A percentile compares a stretch with the other conserved stretches of the same genome.
Conservation (phyloP, 2,888 invertebrate genomes). For the Drosophila algonquin region DNA sequence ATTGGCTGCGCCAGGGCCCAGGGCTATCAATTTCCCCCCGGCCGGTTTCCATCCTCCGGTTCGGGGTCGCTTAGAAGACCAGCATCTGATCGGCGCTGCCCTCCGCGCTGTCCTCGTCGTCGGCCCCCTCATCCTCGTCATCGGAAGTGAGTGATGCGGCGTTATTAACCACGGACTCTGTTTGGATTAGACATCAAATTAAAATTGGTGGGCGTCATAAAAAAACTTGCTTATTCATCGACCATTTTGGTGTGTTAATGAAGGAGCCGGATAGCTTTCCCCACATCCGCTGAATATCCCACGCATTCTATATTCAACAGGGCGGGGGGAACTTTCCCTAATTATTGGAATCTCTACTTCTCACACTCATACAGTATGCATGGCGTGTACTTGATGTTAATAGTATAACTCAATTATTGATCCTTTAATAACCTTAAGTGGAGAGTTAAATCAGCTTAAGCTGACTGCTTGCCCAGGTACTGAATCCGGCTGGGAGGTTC, state of each 20-base stretch:
- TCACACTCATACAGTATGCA: slow-evolving; percentile 28
- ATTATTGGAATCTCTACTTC: too few species aligned
- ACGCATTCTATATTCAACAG: too few species aligned
- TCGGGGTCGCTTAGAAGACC: slow-evolving; percentile 86
- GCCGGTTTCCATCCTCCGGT: slow-evolving; percentile 4
- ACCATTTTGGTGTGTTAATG: slow-evolving; percentile 26
- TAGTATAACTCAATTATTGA: slow-evolving; percentile 56
- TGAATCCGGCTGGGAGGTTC: background rate
- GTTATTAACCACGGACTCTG: slow-evolving; percentile 85
- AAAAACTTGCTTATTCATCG: slow-evolving; percentile 14
- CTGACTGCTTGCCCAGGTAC: too few species aligned
- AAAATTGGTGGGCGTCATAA: slow-evolving; percentile 34
- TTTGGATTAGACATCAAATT: slow-evolving; percentile 56
- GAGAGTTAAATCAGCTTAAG: slow-evolving; percentile 29
- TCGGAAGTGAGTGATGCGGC: slow-evolving; percentile 87
- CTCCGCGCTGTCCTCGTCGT: slow-evolving; percentile 89
- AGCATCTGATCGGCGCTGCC: slow-evolving; percentile 91
- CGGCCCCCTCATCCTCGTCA: slow-evolving; percentile 90
- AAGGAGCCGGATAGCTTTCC: background rate
- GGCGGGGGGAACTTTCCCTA: background rate
- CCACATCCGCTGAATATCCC: background rate
- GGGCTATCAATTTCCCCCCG: slow-evolving; percentile 18
- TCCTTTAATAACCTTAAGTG: slow-evolving; percentile 42
- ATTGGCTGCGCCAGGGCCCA: slow-evolving; percentile 53
- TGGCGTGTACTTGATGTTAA: slow-evolving; percentile 56